Evolutionary conservation across 92 coral and sea anemone genomes (phyloP), one percentile per base, ranked within the genome.

Genomic region (Virgularia gustaviana): DNA sequence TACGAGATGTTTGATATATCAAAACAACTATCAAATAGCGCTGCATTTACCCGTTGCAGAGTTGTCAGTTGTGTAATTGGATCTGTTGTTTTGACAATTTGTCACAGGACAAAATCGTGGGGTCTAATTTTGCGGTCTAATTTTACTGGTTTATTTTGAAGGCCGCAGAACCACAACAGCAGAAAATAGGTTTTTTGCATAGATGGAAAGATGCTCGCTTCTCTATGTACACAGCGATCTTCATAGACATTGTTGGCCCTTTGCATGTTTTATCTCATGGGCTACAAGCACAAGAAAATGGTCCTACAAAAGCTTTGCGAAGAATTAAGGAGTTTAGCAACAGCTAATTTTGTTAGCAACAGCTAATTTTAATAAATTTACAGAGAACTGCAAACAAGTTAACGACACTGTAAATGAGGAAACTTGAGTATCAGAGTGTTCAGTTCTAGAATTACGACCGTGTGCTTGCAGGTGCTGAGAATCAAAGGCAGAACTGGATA

Each of bases 201-300:
- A 63, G 51, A 25, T 63, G 71, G 71, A 63, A 38, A 63, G 71
- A 63, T 63, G 71, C 71, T 19, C 71, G 51, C 30, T 63, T 63
- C 71, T 52, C 71, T 0, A 63, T 63, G 71, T 63, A n/a, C 31
- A 52, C 51, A 12, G 47, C 53, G 36, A 63, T 63, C 33, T 63
- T 63, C 51, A 34, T 63, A 11, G 71, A 37, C 71, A 63, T 63
- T 39, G 38, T 63, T 63, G 71, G 71, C 53, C 71, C 71, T 63
- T 24, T 63, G 71, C 52, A 52, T 63, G 71, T 63, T 36, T 39
- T 63, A 44, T 63, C 71, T 6, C 71, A 36, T 39, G 71, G 71
- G 39, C 71, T 61, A 35, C 67, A 61, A 61, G 67, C 45, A 32
- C 43, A 61, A 20, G 71, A 63, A 3, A 63, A 63, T 19, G 51